Evolutionary conservation across 2,113 vertebrate genomes (phyloP).

Genomic region (Chaetodon trifascialis): DNA sequence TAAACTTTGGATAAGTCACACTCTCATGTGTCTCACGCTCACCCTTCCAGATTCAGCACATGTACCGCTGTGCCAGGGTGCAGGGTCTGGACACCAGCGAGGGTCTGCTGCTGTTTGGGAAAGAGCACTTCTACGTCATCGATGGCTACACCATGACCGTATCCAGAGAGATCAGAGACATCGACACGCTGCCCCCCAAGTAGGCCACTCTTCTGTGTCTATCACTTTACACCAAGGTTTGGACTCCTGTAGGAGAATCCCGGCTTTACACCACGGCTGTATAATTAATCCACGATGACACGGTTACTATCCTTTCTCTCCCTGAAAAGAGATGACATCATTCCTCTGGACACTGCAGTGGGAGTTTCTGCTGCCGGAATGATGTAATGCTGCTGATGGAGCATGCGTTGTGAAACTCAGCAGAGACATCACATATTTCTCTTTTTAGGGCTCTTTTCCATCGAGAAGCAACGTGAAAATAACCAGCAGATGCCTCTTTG

Average conservation of each 20-base stretch:
- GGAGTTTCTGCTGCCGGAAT: slow-evolving; percentile 41
- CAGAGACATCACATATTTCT: slow-evolving; percentile 34
- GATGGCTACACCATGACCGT: slow-evolving; percentile 99
- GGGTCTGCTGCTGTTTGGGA: slow-evolving; percentile 97
- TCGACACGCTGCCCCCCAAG: slow-evolving; percentile 96
- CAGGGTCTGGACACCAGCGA: slow-evolving; percentile 98
- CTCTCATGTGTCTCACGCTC: neutral
- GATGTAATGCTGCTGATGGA: slow-evolving; percentile 65
- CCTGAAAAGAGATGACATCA: slow-evolving; percentile 59
- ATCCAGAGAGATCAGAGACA: slow-evolving; percentile 96
- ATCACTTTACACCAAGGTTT: neutral
- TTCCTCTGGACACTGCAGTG: slow-evolving; percentile 53
- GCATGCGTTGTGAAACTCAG: slow-evolving; percentile 42
- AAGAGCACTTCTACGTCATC: slow-evolving; percentile 99
- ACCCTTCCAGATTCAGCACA: slow-evolving; percentile 92
- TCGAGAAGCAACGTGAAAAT: slow-evolving; percentile 11
- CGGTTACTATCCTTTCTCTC: neutral
- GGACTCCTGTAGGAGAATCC: neutral
- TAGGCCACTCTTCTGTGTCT: slow-evolving; percentile 76
- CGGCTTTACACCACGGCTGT: too few species aligned
- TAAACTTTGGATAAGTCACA: neutral
- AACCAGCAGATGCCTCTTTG: slow-evolving; percentile 31
- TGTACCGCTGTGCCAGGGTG: slow-evolving; percentile 97
- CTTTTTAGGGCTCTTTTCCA: slow-evolving; percentile 16
- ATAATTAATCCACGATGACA: neutral